Evolutionary conservation across 2,888 invertebrate genomes (phyloP).

Genomic region (Phortica magna): DNA sequence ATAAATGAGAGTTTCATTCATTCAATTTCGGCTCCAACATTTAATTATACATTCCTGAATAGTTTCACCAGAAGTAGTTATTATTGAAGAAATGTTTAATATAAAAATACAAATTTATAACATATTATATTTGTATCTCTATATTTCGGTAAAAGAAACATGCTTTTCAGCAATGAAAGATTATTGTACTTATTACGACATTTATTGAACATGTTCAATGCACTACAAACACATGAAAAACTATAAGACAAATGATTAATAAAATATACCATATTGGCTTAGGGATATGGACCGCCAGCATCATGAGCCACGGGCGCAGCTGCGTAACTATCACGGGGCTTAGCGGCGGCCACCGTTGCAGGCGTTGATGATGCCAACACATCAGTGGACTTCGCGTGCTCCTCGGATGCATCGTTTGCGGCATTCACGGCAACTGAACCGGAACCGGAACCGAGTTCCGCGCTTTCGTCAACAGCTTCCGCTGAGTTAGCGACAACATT

Average conservation of each 20-base stretch:
- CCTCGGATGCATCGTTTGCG: not conserved
- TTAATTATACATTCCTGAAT: no score
- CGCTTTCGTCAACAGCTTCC: not conserved
- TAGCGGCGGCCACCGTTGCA: constrained; percentile 6
- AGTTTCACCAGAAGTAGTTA: no score
- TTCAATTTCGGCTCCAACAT: no score
- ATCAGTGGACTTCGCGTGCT: not conserved
- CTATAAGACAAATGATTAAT: not conserved
- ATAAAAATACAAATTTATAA: no score
- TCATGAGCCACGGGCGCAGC: constrained; percentile 49
- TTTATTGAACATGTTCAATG: not conserved
- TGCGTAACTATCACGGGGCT: constrained; percentile 53
- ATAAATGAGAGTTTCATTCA: no score
- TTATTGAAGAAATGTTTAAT: no score
- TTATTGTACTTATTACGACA: no score
- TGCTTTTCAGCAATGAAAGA: no score
- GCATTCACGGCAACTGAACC: not conserved
- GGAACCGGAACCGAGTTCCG: constrained; percentile 42
- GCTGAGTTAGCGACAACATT: not conserved
- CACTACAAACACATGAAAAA: not conserved
- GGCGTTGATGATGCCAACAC: not conserved
- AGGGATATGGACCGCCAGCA: constrained; percentile 53
- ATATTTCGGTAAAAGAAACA: no score
- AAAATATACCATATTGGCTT: constrained; percentile 32
- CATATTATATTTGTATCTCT: no score